phyloP scores from a whole-genome alignment of 2,113 vertebrate species.

The Thinocorus orbignyianus region DNA sequence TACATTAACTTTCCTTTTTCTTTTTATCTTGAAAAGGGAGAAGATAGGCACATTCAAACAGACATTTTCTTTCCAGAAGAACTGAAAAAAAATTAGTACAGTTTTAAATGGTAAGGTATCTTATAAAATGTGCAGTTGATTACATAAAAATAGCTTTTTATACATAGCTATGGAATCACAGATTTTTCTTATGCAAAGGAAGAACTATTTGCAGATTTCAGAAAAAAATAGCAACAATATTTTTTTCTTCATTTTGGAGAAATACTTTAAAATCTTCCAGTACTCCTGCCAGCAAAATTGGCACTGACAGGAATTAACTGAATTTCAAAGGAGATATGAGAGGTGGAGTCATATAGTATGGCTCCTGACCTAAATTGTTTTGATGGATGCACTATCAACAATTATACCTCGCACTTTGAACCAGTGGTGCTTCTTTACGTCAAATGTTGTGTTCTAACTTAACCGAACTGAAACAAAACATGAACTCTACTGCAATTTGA shows the following conservation, averaged over 20 bases:
- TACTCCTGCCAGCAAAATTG: not conserved
- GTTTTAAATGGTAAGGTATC: not conserved
- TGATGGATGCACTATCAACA: not conserved
- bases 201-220: not conserved
- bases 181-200: constrained; percentile 11
- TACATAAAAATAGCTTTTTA: constrained; percentile 39
- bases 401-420: not conserved
- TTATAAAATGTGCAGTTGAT: not conserved
- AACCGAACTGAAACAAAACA: not conserved
- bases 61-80: not conserved
- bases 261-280: not conserved
- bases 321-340: not conserved
- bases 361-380: not conserved
- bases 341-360: not conserved
- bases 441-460: not conserved
- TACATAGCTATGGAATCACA: not conserved
- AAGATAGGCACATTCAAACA: not conserved
- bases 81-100: not conserved
- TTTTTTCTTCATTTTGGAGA: not conserved
- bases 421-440: not conserved
- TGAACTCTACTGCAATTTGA: not conserved
- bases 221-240: not conserved
- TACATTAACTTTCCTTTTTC: not conserved
- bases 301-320: not conserved
- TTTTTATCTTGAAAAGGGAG: not conserved